phyloP scores from a whole-genome alignment of 2,113 vertebrate species.

The Tachysurus fulvidraco region DNA sequence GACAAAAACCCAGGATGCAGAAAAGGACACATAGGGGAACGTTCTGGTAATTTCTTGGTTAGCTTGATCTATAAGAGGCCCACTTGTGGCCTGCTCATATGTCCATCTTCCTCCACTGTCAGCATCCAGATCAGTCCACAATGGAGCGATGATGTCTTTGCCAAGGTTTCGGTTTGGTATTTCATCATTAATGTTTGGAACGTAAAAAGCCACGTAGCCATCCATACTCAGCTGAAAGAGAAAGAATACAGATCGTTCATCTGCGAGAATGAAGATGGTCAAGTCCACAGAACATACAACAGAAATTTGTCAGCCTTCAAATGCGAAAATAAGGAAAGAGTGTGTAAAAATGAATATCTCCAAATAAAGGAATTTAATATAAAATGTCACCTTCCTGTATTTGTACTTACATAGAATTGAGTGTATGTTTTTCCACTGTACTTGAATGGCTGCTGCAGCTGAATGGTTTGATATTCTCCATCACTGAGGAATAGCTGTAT shows the following conservation, averaged over 20 bases:
- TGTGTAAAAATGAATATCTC: too few relatives aligned
- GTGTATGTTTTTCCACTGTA: background rate
- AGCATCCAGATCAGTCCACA: conserved; percentile 18
- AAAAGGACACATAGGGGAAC: background rate
- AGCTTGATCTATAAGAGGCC: background rate
- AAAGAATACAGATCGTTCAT: background rate
- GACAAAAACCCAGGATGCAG: conserved; percentile 34
- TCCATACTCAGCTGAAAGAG: background rate
- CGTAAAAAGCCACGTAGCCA: background rate
- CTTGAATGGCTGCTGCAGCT: background rate
- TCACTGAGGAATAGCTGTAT: background rate
- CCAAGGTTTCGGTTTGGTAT: background rate
- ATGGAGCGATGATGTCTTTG: conserved; percentile 25
- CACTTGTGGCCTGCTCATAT: conserved; percentile 23
- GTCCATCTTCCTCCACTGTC: background rate
- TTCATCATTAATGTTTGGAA: background rate
- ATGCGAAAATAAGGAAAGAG: too few relatives aligned
- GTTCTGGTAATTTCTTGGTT: conserved; percentile 8
- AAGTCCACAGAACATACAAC: too few relatives aligned
- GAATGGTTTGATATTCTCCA: background rate
- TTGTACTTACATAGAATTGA: background rate
- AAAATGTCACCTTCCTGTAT: background rate
- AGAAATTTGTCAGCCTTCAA: too few relatives aligned
- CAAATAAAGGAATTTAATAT: too few relatives aligned
- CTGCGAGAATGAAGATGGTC: too few relatives aligned